These are phyloP conservation scores for Ischnura elegans DNA, from an alignment of 2,888 invertebrate genomes.

Conservation along the genomic window DNA sequence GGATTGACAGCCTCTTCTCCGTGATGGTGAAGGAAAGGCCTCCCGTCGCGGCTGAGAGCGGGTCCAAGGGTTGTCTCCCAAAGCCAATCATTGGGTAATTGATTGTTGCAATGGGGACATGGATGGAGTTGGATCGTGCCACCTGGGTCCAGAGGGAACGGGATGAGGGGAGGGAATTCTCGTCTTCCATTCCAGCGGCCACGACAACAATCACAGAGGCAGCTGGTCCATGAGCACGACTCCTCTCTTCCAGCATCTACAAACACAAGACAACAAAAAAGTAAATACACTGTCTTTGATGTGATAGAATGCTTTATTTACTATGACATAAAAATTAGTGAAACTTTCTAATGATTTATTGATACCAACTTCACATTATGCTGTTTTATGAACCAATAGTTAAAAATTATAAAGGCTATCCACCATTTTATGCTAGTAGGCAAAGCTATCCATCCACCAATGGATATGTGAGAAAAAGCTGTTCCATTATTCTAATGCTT, in stretches of 20 bases:
- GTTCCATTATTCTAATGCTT: no score
- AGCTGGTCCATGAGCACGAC: constrained; percentile 77
- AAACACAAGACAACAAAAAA: constrained; percentile 69
- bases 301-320: no score
- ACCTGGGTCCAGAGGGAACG: constrained; percentile 53
- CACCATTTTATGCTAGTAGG: no score
- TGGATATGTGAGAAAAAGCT: no score
- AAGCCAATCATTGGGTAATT: constrained; percentile 79
- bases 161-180: constrained; percentile 36
- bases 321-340: no score
- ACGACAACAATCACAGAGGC: constrained; percentile 81
- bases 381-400: no score
- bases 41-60: constrained; percentile 77
- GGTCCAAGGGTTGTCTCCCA: constrained; percentile 78
- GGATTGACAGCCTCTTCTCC: constrained; percentile 80
- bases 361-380: no score
- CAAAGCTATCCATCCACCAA: no score
- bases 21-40: constrained; percentile 79
- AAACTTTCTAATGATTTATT: no score
- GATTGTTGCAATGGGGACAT: constrained; percentile 80
- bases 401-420: no score
- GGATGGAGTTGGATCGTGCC: constrained; percentile 77
- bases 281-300: no score
- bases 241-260: constrained; percentile 78
- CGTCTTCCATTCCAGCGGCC: constrained; percentile 79